Conservation (phyloP, 2,797 vertebrate species). For the Cuniculus paca region DNA sequence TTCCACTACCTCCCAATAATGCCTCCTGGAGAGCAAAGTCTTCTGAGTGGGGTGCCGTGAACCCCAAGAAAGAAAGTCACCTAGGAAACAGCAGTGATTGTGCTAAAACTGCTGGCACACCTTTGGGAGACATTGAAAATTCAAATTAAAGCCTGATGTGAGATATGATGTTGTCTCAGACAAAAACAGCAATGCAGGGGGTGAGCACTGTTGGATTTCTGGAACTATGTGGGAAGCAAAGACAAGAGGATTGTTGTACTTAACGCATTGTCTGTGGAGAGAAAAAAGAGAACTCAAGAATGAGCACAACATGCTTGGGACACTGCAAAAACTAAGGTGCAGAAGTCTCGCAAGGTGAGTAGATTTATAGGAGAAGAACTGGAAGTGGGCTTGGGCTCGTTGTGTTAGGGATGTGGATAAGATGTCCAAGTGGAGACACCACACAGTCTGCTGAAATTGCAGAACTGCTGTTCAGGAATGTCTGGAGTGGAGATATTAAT, state of each 20-base stretch:
- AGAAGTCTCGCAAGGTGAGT: background rate
- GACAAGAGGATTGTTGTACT: background rate
- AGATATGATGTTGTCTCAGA: background rate
- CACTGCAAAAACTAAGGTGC: background rate
- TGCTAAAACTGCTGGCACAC: background rate
- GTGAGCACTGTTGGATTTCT: background rate
- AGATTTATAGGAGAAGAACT: background rate
- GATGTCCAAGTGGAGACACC: background rate
- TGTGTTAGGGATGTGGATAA: background rate
- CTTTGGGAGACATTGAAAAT: too few species aligned
- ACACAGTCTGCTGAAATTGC: background rate
- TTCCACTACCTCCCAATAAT: background rate
- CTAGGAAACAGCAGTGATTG: background rate
- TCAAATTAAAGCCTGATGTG: background rate
- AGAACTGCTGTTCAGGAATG: background rate
- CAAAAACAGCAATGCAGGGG: background rate
- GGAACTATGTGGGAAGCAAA: conserved; percentile 19
- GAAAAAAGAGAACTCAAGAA: background rate
- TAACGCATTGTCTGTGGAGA: background rate
- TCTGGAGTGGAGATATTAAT: background rate
- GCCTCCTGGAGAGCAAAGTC: background rate
- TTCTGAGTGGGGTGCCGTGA: background rate
- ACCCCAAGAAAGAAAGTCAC: background rate
- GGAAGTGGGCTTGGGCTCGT: background rate
- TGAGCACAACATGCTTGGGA: background rate